Percentiles rank a stretch among this genome's conserved stretches.
phyloP scores from a whole-genome alignment of 2,888 invertebrate species.

The Pandemis cinnamomeana region DNA sequence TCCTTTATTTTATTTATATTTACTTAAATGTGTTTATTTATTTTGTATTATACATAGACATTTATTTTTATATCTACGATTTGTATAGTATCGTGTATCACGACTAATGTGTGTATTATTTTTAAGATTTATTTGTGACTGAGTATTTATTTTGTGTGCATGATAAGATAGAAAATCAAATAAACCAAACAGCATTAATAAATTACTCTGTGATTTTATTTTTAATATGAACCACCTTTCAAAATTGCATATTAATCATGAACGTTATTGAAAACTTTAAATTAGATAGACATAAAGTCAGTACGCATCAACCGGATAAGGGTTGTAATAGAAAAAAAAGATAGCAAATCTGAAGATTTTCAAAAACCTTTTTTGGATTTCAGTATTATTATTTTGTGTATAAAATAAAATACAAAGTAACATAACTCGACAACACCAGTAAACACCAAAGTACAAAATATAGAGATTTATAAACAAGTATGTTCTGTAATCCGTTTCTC shows the following conservation, averaged over 20 bases:
- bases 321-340: too few relatives aligned
- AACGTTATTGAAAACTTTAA: too few relatives aligned
- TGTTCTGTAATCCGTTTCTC: too few relatives aligned
- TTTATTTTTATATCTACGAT: conserved; percentile 42
- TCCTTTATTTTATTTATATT: conserved; percentile 45
- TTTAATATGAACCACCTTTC: not conserved
- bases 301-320: too few relatives aligned
- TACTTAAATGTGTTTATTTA: conserved; percentile 42
- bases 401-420: too few relatives aligned
- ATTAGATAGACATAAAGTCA: too few relatives aligned
- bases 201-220: conserved; percentile 21
- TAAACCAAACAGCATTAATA: conserved; percentile 52
- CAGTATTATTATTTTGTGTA: too few relatives aligned
- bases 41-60: conserved; percentile 11
- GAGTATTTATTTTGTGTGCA: conserved; percentile 53
- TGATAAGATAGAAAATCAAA: conserved; percentile 48
- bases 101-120: conserved; percentile 48
- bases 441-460: too few relatives aligned
- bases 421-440: too few relatives aligned
- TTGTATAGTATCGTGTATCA: conserved; percentile 61
- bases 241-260: not conserved
- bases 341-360: too few relatives aligned
- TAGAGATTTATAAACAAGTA: not conserved
- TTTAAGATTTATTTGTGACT: conserved; percentile 54
- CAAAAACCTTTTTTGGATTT: too few relatives aligned